Percentiles rank a stretch among this genome's conserved stretches.
These are phyloP conservation scores for Myrmecobius fasciatus DNA, from an alignment of 2,113 vertebrate genomes.

Conservation along the genomic window DNA sequence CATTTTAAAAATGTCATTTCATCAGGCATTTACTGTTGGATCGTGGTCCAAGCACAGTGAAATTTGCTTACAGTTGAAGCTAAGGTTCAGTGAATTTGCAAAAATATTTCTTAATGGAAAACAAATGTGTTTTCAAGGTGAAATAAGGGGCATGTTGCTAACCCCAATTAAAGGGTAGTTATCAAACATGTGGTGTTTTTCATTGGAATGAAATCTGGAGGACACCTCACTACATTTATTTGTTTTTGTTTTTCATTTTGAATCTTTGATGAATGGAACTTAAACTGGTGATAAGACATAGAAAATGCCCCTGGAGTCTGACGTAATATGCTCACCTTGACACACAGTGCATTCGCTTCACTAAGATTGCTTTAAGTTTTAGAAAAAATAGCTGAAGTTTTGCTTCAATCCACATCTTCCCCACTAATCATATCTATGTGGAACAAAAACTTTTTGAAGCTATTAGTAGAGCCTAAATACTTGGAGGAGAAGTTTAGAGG, in stretches of 20 bases:
- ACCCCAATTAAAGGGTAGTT: slow-evolving; percentile 72
- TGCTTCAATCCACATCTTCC: slow-evolving; percentile 21
- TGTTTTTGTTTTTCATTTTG: slow-evolving; percentile 56
- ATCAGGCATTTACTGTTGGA: slow-evolving; percentile 39
- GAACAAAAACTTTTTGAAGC: slow-evolving; percentile 61
- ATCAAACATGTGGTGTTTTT: slow-evolving; percentile 67
- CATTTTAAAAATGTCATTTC: slow-evolving; percentile 14
- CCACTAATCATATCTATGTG: slow-evolving; percentile 10
- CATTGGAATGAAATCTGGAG: slow-evolving; percentile 65
- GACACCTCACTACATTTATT: slow-evolving; percentile 55
- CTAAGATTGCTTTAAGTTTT: slow-evolving; percentile 55
- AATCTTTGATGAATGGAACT: slow-evolving; percentile 62
- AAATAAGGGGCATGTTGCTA: slow-evolving; percentile 63
- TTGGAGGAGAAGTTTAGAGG: slow-evolving; percentile 35
- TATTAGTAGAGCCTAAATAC: slow-evolving; percentile 7
- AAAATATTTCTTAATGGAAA: slow-evolving; percentile 74
- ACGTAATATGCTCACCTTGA: slow-evolving; percentile 47
- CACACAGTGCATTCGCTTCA: slow-evolving; percentile 42
- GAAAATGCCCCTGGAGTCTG: neutral
- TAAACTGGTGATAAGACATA: slow-evolving; percentile 41
- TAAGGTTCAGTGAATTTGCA: slow-evolving; percentile 62
- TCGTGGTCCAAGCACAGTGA: slow-evolving; percentile 41
- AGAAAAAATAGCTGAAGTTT: slow-evolving; percentile 33
- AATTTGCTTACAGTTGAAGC: slow-evolving; percentile 63
- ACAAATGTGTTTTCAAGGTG: slow-evolving; percentile 71